These are phyloP conservation scores for Eremophila alpestris DNA, from an alignment of 2,797 vertebrate genomes.

Conservation along the genomic window DNA sequence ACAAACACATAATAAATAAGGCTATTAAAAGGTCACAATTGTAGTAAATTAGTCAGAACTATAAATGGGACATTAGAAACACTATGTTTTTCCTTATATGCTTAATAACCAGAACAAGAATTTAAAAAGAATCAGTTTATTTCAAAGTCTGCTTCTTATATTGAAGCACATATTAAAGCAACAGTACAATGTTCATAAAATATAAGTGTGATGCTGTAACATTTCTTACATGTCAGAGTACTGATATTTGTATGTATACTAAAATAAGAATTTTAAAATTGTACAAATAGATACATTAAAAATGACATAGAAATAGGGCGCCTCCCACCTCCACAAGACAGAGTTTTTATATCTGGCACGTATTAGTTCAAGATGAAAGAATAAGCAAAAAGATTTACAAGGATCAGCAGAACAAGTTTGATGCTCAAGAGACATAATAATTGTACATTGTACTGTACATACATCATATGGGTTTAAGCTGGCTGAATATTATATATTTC, in stretches of 20 bases:
- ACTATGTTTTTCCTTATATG: constrained; percentile 63
- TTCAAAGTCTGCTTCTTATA: constrained; percentile 99
- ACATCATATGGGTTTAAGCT: constrained; percentile 91
- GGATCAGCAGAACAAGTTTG: constrained; percentile 88
- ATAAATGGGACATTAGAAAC: constrained; percentile 75
- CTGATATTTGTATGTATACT: constrained; percentile 99
- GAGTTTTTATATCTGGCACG: constrained; percentile 85
- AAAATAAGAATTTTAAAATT: constrained; percentile 99
- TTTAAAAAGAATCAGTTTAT: constrained; percentile 90
- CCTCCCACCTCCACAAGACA: constrained; percentile 92
- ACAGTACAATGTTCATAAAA: constrained; percentile 99
- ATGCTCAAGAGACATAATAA: constrained; percentile 89
- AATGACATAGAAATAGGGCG: constrained; percentile 98
- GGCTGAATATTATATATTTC: constrained; percentile 94
- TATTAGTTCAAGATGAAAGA: constrained; percentile 91
- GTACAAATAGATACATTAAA: constrained; percentile 99
- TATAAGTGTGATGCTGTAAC: constrained; percentile 99
- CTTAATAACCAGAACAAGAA: constrained; percentile 82
- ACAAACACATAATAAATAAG: constrained; percentile 76
- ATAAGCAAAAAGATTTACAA: constrained; percentile 91
- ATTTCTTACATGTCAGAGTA: constrained; percentile 98
- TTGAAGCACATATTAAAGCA: constrained; percentile 99
- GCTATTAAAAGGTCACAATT: constrained; percentile 73
- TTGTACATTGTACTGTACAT: constrained; percentile 95
- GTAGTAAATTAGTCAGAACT: constrained; percentile 73